Evolutionary conservation across 2,797 vertebrate species (phyloP), one percentile per base, ranked within the genome.

Genomic region (Lepilemur septentrionalis): DNA sequence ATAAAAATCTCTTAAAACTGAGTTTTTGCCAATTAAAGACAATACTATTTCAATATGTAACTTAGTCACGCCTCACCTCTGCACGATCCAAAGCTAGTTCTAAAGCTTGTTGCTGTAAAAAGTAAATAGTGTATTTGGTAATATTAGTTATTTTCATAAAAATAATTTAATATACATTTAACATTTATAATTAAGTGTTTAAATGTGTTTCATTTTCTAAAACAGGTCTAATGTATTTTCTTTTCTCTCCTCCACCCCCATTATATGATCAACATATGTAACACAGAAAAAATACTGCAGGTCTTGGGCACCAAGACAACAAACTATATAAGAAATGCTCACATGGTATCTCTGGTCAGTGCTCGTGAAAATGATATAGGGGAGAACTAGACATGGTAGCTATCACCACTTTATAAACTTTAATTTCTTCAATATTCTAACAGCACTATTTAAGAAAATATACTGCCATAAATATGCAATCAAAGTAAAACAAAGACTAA

Each of bases 41-140:
- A 87, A 84, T 7, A 69, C 20, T 70, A 84, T 73, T 65, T 79
- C 61, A 98, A 80, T 41, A 96, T n/a, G 15, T 20, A 97, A 91
- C 5, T 63, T n/a, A 91, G 76, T 48, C 91, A 90, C 7, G 59
- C 69, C 98, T 98, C 99, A 99, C 99, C 99, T 99, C 99, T 48
- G 99, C 99, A 98, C 99, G 99, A 98, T 99, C 99, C 99, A 99
- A 98, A 98, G 99, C 99, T 99, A 99, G 99, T 99, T 99, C 99
- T 98, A 99, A 99, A 98, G 99, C 99, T 98, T 99, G 99, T 98
- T 99, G 99, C 99, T 99, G 98, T 88, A 98, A 98, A 96, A 98
- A 98, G 95, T 46, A 97, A 97, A 97, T 38, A 85, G 9, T 1
- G 0, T 96, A 96, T 98, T 97, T 93, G 96, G 65, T 84, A 96